Percentiles rank a stretch among this genome's conserved stretches.
These are phyloP conservation scores for Heteropelma amictum DNA, from an alignment of 2,888 invertebrate species.

Conservation along the genomic window DNA sequence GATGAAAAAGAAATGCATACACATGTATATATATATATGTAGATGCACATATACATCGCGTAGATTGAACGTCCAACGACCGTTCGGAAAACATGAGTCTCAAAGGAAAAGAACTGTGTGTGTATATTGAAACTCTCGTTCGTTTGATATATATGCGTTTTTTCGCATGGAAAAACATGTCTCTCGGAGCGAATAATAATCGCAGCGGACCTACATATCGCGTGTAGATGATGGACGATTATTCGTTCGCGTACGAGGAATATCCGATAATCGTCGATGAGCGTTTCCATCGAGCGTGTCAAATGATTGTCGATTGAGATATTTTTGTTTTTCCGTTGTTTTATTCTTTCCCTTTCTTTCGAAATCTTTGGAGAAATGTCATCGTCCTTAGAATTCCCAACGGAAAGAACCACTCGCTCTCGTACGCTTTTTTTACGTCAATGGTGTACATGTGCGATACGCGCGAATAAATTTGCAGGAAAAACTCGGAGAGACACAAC, in stretches of 20 bases:
- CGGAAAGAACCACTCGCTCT: conserved; percentile 67
- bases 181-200: conserved; percentile 2
- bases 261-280: no score
- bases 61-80: conserved; percentile 67
- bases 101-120: not conserved
- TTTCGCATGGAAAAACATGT: conserved; percentile 44
- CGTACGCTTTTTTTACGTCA: conserved; percentile 70
- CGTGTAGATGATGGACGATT: conserved; percentile 2
- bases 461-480: conserved; percentile 68
- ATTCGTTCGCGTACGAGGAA: not conserved
- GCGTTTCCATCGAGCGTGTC: no score
- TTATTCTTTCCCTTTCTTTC: no score
- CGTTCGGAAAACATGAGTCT: conserved; percentile 72
- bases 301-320: no score
- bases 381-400: conserved; percentile 73
- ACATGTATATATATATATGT: conserved; percentile 64
- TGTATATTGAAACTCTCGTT: not conserved
- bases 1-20: conserved; percentile 47
- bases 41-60: conserved; percentile 42
- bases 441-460: conserved; percentile 63
- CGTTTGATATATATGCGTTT: no score
- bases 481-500: conserved; percentile 68
- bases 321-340: no score
- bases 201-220: not conserved
- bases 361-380: conserved; percentile 68